A percentile compares a stretch with the other conserved stretches of the same genome.
phyloP scores from a whole-genome alignment of 1,140 invertebrate genomes.

The Octopus sinensis region DNA sequence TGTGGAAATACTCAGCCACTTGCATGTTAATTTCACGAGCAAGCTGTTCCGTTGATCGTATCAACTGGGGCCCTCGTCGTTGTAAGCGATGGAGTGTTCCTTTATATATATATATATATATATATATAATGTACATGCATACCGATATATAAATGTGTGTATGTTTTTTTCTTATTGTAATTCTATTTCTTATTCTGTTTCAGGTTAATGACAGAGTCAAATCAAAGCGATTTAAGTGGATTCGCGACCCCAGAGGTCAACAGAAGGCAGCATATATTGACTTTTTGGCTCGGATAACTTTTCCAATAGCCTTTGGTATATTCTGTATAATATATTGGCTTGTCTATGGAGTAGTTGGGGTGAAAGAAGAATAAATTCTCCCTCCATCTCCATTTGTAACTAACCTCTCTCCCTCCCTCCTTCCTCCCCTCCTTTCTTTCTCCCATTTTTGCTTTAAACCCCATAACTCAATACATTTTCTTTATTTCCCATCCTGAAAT shows the following conservation, averaged over 20 bases:
- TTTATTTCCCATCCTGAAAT: too few relatives aligned
- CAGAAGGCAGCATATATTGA: conserved; percentile 24
- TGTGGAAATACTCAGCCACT: too few relatives aligned
- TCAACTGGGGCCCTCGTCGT: too few relatives aligned
- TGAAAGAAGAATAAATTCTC: neutral
- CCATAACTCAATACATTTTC: too few relatives aligned
- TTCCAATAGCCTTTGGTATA: conserved; percentile 28
- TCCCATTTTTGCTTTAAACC: neutral
- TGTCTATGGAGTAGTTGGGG: neutral
- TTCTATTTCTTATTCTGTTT: neutral
- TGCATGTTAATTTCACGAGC: too few relatives aligned
- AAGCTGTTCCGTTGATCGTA: too few relatives aligned
- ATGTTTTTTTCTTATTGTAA: too few relatives aligned
- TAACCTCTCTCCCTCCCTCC: neutral
- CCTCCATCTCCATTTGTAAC: neutral
- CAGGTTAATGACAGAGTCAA: neutral
- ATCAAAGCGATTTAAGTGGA: neutral
- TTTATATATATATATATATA: too few relatives aligned
- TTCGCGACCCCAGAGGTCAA: conserved; percentile 9
- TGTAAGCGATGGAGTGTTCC: too few relatives aligned
- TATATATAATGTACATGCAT: too few relatives aligned
- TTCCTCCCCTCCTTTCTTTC: neutral
- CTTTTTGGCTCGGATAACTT: conserved; percentile 28
- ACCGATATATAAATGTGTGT: too few relatives aligned
- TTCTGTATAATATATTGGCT: conserved; percentile 33